Percentiles rank a stretch among this genome's conserved stretches.
phyloP scores from a whole-genome alignment of 2,888 invertebrate genomes.

The Dryocosmus kuriphilus region DNA sequence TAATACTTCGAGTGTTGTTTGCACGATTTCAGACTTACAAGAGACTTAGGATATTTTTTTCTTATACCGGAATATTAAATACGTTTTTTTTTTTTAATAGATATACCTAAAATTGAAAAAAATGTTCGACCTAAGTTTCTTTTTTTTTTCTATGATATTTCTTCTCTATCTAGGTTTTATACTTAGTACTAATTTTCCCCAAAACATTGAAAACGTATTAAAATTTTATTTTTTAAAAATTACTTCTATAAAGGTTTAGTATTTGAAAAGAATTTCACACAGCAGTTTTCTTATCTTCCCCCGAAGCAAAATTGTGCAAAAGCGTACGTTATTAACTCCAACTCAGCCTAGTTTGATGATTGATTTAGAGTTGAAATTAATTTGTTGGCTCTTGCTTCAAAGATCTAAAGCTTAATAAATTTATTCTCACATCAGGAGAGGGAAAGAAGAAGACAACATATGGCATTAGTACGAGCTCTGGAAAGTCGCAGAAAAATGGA shows the following conservation, averaged over 20 bases:
- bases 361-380: neutral
- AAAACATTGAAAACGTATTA: neutral
- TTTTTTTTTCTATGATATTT: neutral
- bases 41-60: neutral
- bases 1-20: constrained; percentile 15
- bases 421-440: constrained; percentile 83
- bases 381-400: neutral
- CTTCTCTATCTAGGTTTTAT: neutral
- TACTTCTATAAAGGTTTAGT: neutral
- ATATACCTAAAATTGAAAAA: neutral
- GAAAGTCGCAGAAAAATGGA: constrained; percentile 93
- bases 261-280: neutral
- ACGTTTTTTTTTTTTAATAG: neutral
- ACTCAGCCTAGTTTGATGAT: neutral
- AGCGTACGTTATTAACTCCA: constrained; percentile 8
- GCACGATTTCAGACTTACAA: constrained; percentile 8
- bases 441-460: constrained; percentile 93
- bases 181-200: neutral
- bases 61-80: neutral
- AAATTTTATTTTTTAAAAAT: neutral
- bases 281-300: neutral
- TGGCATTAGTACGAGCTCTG: constrained; percentile 91
- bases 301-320: neutral
- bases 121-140: neutral
- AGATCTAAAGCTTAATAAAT: neutral